phyloP scores from a whole-genome alignment of 2,797 vertebrate species.

The Eulemur rubriventer region DNA sequence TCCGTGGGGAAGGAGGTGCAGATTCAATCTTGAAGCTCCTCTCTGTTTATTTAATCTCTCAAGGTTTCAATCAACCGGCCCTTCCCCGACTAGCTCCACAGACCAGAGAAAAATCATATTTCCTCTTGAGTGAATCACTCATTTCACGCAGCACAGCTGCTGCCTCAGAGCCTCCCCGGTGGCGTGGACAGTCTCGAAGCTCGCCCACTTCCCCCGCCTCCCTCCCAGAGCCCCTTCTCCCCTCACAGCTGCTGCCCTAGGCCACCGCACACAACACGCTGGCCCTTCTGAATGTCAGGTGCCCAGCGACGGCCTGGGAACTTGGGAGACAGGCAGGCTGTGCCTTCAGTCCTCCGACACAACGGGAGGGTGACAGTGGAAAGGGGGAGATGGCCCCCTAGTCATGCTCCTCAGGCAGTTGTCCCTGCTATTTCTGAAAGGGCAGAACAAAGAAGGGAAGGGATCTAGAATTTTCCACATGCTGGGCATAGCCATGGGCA shows the following conservation, averaged over 20 bases:
- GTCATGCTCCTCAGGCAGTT: accelerated
- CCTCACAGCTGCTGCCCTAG: neutral
- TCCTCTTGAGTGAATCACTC: constrained; percentile 33
- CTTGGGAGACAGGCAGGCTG: neutral
- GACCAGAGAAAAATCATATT: neutral
- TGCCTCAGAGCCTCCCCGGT: neutral
- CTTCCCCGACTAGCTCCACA: neutral
- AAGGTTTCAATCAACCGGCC: constrained; percentile 44
- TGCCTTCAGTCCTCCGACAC: neutral
- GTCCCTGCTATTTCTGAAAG: neutral
- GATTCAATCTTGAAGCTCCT: neutral
- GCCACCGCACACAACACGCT: neutral
- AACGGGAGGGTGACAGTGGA: neutral
- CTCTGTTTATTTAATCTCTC: constrained; percentile 20
- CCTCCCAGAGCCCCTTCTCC: neutral
- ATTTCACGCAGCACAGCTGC: constrained; percentile 23
- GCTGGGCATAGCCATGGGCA: neutral
- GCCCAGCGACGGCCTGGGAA: neutral
- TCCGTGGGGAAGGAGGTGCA: neutral
- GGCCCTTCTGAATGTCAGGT: neutral
- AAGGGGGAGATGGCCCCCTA: too few relatives aligned
- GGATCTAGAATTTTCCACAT: neutral
- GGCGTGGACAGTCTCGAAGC: neutral
- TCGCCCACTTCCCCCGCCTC: neutral
- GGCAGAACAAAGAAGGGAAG: neutral